Percentiles rank a stretch among this genome's conserved stretches.
Conservation (phyloP, 2,888 invertebrate genomes). For the Microplitis manilae region DNA sequence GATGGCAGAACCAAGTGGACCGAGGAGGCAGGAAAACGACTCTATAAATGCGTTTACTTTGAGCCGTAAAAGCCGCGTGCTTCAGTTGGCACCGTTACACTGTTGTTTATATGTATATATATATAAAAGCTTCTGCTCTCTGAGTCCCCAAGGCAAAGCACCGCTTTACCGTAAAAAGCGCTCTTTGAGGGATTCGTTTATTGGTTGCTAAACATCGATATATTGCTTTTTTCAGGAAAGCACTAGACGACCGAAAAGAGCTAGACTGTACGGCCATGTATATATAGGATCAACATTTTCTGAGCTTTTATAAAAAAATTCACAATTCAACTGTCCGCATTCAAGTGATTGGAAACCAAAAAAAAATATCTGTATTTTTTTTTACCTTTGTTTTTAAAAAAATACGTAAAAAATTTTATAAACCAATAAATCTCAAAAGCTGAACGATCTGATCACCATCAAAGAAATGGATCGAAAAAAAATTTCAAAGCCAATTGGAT, state of each 20-base stretch:
- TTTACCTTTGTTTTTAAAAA: background rate
- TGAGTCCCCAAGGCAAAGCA: slow-evolving; percentile 60
- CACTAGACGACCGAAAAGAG: slow-evolving; percentile 43
- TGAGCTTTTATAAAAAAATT: slow-evolving; percentile 64
- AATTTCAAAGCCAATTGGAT: no score
- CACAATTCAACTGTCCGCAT: slow-evolving; percentile 39
- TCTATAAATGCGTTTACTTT: slow-evolving; percentile 70
- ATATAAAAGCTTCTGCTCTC: slow-evolving; percentile 53
- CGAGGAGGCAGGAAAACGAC: slow-evolving; percentile 59
- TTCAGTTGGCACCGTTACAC: slow-evolving; percentile 61
- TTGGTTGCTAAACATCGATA: slow-evolving; percentile 72
- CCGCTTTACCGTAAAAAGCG: slow-evolving; percentile 69
- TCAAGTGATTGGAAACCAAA: slow-evolving; percentile 34
- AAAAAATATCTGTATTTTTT: background rate
- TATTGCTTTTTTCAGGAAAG: slow-evolving; percentile 64
- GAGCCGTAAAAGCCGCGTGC: slow-evolving; percentile 67
- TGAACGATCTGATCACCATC: no score
- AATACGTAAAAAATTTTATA: background rate
- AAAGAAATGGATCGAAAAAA: no score
- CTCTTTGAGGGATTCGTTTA: slow-evolving; percentile 71
- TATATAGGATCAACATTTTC: slow-evolving; percentile 54
- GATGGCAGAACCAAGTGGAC: slow-evolving; percentile 32
- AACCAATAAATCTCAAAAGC: no score
- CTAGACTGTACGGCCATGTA: slow-evolving; percentile 21
- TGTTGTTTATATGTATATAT: slow-evolving; percentile 35